phyloP scores from a whole-genome alignment of 92 coral and sea anemone genomes.

The Blastomussa wellsi region DNA sequence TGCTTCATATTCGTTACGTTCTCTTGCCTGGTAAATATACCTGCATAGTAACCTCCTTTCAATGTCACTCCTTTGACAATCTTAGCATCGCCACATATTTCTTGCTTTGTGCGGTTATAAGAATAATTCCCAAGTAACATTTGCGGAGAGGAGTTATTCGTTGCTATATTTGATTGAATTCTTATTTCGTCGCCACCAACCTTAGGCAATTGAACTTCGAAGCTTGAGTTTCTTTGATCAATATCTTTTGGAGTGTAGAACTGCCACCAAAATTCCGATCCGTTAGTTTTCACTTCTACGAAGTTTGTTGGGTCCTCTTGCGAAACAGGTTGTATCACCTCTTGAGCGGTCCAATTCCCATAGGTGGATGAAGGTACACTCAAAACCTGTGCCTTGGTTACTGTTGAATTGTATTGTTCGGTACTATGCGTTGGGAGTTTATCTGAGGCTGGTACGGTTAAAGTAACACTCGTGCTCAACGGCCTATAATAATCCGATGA shows the following conservation, averaged over 20 bases:
- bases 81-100: conserved; percentile 15
- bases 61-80: conserved; percentile 45
- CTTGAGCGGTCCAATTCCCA: not conserved
- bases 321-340: not conserved
- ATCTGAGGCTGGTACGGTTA: not conserved
- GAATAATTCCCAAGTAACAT: not conserved
- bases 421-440: not conserved
- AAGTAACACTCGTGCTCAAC: not conserved
- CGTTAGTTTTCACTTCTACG: conserved; percentile 41
- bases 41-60: conserved; percentile 71
- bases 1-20: conserved; percentile 34
- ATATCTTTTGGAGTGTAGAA: conserved; percentile 12
- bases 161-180: not conserved
- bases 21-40: conserved; percentile 49
- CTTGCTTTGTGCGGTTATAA: not conserved
- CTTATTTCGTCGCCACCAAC: not conserved
- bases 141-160: not conserved
- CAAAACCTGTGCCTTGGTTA: not conserved
- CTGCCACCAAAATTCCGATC: conserved; percentile 47
- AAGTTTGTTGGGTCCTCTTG: conserved; percentile 8
- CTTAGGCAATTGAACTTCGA: not conserved
- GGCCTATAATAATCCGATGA: not conserved
- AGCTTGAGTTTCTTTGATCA: not conserved
- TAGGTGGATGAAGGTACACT: not conserved
- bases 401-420: too few species aligned